Evolutionary conservation across 1,140 invertebrate species (phyloP).

Genomic region (Macrotrachela quadricornifera): DNA sequence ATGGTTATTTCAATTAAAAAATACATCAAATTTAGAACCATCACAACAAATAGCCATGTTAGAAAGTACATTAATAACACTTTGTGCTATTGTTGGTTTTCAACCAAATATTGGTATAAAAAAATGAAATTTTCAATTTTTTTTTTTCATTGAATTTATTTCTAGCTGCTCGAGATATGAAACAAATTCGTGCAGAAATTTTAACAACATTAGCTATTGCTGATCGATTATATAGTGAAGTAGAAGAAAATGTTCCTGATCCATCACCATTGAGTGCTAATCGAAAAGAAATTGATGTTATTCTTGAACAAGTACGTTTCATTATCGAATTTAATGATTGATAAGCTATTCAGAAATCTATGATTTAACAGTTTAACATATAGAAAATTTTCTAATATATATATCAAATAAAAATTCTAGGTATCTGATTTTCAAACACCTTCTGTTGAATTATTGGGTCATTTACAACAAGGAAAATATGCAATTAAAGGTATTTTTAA

Average conservation of each 20-base stretch:
- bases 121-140: too few species aligned
- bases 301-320: slow-evolving; percentile 43
- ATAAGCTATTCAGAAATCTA: too few species aligned
- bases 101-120: neutral
- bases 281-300: slow-evolving; percentile 64
- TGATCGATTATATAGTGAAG: slow-evolving; percentile 79
- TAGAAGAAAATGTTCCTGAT: slow-evolving; percentile 82
- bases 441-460: slow-evolving; percentile 31
- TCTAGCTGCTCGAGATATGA: slow-evolving; percentile 44
- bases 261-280: slow-evolving; percentile 61
- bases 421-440: slow-evolving; percentile 68
- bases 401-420: slow-evolving; percentile 72
- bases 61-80: slow-evolving; percentile 52
- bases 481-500: too few species aligned
- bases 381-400: neutral
- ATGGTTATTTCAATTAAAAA: neutral
- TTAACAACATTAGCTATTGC: slow-evolving; percentile 68
- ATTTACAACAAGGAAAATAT: slow-evolving; percentile 5
- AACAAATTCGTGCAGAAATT: slow-evolving; percentile 65
- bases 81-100: neutral
- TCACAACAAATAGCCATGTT: slow-evolving; percentile 53
- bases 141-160: too few species aligned
- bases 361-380: too few species aligned
- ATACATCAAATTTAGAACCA: neutral
- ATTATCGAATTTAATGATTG: neutral